phyloP scores from a whole-genome alignment of 2,797 vertebrate genomes.

The Notoglanidium macrostoma region DNA sequence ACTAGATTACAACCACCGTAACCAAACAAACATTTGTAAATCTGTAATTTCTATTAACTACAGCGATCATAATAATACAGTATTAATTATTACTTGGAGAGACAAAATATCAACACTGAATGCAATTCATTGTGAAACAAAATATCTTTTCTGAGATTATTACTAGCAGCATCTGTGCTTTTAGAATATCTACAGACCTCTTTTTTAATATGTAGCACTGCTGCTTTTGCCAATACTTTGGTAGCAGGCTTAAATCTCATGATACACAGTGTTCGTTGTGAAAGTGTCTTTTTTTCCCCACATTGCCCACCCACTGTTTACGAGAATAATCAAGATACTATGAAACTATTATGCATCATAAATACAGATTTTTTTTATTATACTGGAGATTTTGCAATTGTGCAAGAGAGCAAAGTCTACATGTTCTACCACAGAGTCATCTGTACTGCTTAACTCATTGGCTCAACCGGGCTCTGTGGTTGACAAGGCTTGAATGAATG shows the following conservation, averaged over 20 bases:
- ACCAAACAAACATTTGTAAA: not conserved
- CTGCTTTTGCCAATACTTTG: not conserved
- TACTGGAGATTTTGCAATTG: not conserved
- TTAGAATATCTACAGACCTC: not conserved
- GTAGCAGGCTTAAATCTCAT: not conserved
- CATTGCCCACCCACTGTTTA: not conserved
- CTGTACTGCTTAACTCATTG: not conserved
- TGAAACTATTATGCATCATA: not conserved
- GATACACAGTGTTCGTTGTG: not conserved
- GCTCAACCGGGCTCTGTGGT: conserved; percentile 22
- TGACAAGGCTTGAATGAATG: conserved; percentile 10
- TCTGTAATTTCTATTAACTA: not conserved
- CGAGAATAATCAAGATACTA: not conserved
- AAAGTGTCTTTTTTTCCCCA: not conserved
- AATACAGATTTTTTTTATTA: not conserved
- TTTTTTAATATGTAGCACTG: not conserved
- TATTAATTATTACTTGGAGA: not conserved
- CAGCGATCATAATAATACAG: not conserved
- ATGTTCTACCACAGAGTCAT: conserved; percentile 7
- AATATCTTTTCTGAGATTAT: not conserved
- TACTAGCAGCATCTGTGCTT: not conserved
- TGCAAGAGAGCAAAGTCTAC: not conserved
- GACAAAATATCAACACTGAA: not conserved
- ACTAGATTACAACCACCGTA: not conserved
- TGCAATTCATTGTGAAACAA: not conserved